These are phyloP conservation scores for Drosophila tanythrix DNA, from an alignment of 2,888 invertebrate genomes.

Conservation along the genomic window DNA sequence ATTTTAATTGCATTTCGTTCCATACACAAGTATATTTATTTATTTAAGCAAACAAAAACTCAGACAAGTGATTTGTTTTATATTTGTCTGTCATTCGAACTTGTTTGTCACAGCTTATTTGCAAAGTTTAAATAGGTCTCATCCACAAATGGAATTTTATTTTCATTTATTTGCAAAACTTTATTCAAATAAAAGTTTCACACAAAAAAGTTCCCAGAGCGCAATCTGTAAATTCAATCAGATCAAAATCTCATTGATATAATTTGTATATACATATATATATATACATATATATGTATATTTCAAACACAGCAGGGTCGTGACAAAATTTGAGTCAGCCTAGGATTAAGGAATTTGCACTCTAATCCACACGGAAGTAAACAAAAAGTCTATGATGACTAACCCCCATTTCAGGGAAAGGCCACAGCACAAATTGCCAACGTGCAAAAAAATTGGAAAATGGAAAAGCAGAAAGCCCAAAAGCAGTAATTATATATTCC, in stretches of 20 bases:
- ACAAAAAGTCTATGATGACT: constrained; percentile 55
- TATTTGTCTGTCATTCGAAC: background rate
- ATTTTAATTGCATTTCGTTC: constrained; percentile 1
- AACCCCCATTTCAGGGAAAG: constrained; percentile 53
- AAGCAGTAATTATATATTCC: constrained; percentile 51
- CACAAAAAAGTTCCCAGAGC: background rate
- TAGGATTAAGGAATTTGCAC: constrained; percentile 74
- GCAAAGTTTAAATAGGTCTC: background rate
- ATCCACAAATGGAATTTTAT: constrained; percentile 3
- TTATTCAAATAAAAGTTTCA: background rate
- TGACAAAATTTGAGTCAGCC: constrained; percentile 24
- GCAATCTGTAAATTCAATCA: constrained; percentile 15
- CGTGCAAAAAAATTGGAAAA: constrained; percentile 3
- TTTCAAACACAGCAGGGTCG: constrained; percentile 26
- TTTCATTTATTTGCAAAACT: constrained; percentile 4
- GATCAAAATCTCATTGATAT: constrained; percentile 7
- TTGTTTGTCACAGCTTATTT: constrained; percentile 2
- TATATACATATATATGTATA: background rate
- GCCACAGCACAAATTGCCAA: constrained; percentile 46
- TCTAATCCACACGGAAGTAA: constrained; percentile 60
- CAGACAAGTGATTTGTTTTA: background rate
- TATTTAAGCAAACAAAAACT: constrained; percentile 1
- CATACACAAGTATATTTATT: background rate
- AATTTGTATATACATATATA: constrained; percentile 2
- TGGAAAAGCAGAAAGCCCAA: constrained; percentile 16